Evolutionary conservation across 2,113 vertebrate genomes (phyloP).

Genomic region (Catagonus wagneri): DNA sequence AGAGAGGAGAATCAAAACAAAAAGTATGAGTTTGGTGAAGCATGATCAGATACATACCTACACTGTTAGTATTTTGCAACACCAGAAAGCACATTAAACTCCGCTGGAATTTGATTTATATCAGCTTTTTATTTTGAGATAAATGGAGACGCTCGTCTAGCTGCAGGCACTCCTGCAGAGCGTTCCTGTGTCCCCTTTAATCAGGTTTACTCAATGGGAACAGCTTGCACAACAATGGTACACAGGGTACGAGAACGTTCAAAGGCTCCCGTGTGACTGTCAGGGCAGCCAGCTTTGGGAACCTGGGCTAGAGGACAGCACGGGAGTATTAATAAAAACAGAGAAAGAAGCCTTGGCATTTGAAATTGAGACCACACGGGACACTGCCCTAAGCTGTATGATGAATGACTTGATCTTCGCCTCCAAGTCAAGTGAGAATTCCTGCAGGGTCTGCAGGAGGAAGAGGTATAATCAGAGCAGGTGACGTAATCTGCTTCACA

Average conservation of each 20-base stretch:
- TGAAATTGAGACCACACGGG: neutral
- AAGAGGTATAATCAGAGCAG: neutral
- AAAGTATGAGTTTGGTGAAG: neutral
- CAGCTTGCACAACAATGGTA: neutral
- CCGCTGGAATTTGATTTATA: neutral
- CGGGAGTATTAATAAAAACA: neutral
- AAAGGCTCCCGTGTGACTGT: neutral
- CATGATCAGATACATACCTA: neutral
- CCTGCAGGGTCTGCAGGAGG: neutral
- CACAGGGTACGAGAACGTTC: neutral
- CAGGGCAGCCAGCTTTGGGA: no score
- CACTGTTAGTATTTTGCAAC: neutral
- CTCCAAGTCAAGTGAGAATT: neutral
- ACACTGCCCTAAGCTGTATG: neutral
- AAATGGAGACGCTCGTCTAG: neutral
- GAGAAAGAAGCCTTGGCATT: neutral
- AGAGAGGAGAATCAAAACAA: neutral
- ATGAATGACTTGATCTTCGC: neutral
- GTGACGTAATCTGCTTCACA: neutral
- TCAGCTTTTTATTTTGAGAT: neutral
- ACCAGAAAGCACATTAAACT: neutral
- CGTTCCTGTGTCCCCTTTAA: neutral
- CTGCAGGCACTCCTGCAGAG: neutral
- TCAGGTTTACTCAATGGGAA: neutral
- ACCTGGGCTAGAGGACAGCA: neutral